A percentile compares a stretch with the other conserved stretches of the same genome.
Conservation (phyloP, 2,113 vertebrate species). For the Clarias magur region DNA sequence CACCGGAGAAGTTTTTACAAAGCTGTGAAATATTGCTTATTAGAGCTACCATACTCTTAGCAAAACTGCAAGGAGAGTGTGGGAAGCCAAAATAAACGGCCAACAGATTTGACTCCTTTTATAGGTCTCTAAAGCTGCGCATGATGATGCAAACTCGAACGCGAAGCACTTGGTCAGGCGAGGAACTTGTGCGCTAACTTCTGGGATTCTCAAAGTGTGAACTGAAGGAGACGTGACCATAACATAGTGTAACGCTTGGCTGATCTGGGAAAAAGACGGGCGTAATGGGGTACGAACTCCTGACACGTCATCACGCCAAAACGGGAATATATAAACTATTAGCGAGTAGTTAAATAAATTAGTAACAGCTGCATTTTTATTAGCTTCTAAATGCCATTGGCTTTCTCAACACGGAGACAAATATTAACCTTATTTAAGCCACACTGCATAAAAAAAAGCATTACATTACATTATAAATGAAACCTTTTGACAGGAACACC, state of each 20-base stretch:
- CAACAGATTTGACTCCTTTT: neutral
- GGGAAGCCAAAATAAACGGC: neutral
- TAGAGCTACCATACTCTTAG: slow-evolving; percentile 21
- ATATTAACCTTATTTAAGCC: neutral
- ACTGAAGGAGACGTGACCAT: neutral
- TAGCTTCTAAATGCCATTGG: neutral
- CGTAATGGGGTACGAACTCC: neutral
- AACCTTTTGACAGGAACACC: neutral
- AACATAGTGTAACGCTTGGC: neutral
- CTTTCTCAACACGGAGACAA: neutral
- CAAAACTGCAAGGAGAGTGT: slow-evolving; percentile 22
- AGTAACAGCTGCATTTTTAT: neutral
- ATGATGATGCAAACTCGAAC: too few relatives aligned
- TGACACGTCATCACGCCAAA: neutral
- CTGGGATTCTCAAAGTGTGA: neutral
- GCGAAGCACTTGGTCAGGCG: neutral
- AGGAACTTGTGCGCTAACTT: neutral
- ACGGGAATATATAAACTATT: neutral
- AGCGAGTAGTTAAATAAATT: neutral
- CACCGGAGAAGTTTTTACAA: slow-evolving; percentile 34
- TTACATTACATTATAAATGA: too few relatives aligned
- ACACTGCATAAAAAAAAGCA: neutral
- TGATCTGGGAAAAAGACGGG: neutral
- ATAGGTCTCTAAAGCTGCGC: neutral
- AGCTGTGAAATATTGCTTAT: slow-evolving; percentile 43